A percentile compares a stretch with the other conserved stretches of the same genome.
These are phyloP conservation scores for Acomys russatus DNA, from an alignment of 2,797 vertebrate genomes.

Conservation along the genomic window DNA sequence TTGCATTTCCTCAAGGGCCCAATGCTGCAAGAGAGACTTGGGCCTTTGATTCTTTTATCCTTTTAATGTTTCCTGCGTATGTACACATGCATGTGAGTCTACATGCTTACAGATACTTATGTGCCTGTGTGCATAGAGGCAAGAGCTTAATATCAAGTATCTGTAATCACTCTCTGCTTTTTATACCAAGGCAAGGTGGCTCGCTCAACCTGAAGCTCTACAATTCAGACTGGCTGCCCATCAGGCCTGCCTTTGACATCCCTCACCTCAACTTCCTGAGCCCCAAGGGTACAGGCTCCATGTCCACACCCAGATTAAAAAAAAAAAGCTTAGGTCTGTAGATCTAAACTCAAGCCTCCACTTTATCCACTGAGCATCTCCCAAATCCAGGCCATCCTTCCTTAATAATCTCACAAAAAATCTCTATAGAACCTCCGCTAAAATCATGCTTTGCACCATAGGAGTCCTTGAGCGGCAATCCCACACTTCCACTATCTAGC, in stretches of 20 bases:
- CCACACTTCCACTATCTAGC: background rate
- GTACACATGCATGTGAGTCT: background rate
- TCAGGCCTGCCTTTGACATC: background rate
- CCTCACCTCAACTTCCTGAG: background rate
- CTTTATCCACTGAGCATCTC: background rate
- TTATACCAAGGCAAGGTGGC: background rate
- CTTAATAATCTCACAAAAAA: background rate
- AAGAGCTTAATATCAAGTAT: background rate
- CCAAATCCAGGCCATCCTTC: background rate
- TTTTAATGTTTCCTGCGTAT: background rate
- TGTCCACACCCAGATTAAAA: background rate
- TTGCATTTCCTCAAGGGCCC: background rate
- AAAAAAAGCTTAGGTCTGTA: background rate
- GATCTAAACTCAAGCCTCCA: background rate
- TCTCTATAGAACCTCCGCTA: background rate
- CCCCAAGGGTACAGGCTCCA: background rate
- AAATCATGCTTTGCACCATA: background rate
- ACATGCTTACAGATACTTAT: background rate
- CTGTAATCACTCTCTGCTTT: background rate
- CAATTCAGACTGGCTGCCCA: background rate
- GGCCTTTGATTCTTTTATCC: background rate
- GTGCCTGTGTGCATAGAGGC: background rate
- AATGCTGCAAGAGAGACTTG: background rate
- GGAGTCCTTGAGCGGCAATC: background rate
- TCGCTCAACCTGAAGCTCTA: background rate